Percentiles rank a stretch among this genome's conserved stretches.
Conservation (phyloP, 1,140 invertebrate genomes). For the Drosophila navojoa region DNA sequence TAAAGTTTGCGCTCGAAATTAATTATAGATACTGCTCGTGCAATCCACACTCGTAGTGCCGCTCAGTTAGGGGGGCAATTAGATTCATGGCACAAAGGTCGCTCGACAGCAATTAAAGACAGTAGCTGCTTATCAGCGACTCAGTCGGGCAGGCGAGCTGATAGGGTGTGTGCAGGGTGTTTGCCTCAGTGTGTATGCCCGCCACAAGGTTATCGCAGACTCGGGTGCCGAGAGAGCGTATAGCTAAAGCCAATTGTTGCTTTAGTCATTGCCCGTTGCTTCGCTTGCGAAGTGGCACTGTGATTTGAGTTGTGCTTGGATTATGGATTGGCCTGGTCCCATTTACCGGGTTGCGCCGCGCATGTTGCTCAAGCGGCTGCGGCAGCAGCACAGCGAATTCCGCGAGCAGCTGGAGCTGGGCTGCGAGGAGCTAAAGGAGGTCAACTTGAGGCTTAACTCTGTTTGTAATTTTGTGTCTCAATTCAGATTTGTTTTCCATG, state of each 20-base stretch:
- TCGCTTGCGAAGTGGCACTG: slow-evolving; percentile 19
- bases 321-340: slow-evolving; percentile 55
- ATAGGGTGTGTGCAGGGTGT: neutral
- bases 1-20: slow-evolving; percentile 2
- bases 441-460: slow-evolving; percentile 11
- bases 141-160: neutral
- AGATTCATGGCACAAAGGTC: neutral
- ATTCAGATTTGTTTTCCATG: slow-evolving; percentile 11
- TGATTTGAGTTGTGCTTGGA: slow-evolving; percentile 11
- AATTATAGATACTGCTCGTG: neutral
- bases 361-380: slow-evolving; percentile 69
- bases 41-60: neutral
- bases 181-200: slow-evolving; percentile 5
- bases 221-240: neutral
- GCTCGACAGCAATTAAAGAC: neutral
- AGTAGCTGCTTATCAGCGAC: slow-evolving; percentile 18
- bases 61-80: neutral
- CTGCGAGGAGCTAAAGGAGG: slow-evolving; percentile 67
- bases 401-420: slow-evolving; percentile 63
- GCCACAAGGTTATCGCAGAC: neutral
- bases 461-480: slow-evolving; percentile 54
- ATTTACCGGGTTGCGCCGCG: slow-evolving; percentile 47
- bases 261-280: slow-evolving; percentile 31
- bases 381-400: slow-evolving; percentile 53
- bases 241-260: slow-evolving; percentile 3